phyloP scores from a whole-genome alignment of 1,140 invertebrate genomes.

The Campodea augens region DNA sequence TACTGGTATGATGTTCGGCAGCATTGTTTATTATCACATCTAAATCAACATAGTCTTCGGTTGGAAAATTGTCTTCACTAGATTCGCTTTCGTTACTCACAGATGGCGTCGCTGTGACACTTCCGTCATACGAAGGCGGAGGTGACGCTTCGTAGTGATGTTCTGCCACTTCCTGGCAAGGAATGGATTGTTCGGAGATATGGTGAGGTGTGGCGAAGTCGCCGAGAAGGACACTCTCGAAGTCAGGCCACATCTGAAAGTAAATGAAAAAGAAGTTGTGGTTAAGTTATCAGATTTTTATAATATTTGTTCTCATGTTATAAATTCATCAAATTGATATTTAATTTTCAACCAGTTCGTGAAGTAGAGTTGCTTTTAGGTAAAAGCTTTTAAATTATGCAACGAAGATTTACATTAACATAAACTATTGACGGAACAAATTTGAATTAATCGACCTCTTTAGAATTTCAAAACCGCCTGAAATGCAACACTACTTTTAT shows the following conservation, averaged over 20 bases:
- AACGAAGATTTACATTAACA: no score
- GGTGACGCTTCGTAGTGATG: not conserved
- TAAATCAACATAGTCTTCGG: constrained; percentile 27
- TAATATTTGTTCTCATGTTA: no score
- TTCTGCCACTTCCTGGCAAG: not conserved
- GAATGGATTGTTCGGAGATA: not conserved
- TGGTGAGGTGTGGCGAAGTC: constrained; percentile 18
- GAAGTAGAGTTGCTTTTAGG: no score
- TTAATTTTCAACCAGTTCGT: no score
- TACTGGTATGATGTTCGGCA: constrained; percentile 23
- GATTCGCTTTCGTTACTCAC: not conserved
- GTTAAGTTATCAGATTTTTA: no score
- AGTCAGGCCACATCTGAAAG: constrained; percentile 32
- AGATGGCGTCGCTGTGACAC: not conserved
- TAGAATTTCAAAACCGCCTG: no score
- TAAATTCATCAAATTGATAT: no score
- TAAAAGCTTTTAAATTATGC: no score
- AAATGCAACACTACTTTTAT: no score
- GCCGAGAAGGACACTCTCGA: constrained; percentile 27
- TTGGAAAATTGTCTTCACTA: constrained; percentile 10
- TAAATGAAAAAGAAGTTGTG: constrained; percentile 11
- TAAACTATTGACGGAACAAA: no score
- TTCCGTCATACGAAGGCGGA: not conserved
- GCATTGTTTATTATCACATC: constrained; percentile 27
- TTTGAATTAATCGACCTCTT: no score